phyloP scores from a whole-genome alignment of 2,113 vertebrate genomes.

The Neoarius graeffei region DNA sequence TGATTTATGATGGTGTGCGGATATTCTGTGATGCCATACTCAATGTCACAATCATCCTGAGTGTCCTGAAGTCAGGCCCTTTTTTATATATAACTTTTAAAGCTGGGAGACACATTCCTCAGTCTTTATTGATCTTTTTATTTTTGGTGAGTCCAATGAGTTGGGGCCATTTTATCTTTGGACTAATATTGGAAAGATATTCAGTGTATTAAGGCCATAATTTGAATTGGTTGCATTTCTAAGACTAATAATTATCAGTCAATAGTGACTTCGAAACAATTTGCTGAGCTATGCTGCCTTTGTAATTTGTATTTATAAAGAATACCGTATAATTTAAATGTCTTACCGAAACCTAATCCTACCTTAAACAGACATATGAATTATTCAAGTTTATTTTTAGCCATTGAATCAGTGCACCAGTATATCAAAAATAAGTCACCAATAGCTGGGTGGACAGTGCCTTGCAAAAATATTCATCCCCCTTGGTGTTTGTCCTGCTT shows the following conservation, averaged over 20 bases:
- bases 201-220: not conserved
- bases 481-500: too few species aligned
- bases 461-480: too few species aligned
- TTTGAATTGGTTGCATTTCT: not conserved
- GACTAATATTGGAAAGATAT: not conserved
- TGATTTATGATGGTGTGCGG: conserved; percentile 19
- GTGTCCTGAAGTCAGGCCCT: conserved; percentile 1
- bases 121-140: not conserved
- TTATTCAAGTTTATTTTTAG: not conserved
- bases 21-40: conserved; percentile 13
- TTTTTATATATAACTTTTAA: conserved; percentile 15
- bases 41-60: conserved; percentile 26
- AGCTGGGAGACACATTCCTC: not conserved
- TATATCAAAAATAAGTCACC: not conserved
- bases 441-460: not conserved
- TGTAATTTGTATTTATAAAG: not conserved
- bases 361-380: not conserved
- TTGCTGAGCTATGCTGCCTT: not conserved
- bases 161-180: not conserved
- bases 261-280: conserved; percentile 2
- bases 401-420: not conserved
- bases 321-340: not conserved
- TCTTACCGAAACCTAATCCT: not conserved
- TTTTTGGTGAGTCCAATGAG: not conserved
- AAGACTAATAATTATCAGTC: not conserved